Evolutionary conservation across 2,113 vertebrate genomes (phyloP).

Genomic region (Suncus etruscus): DNA sequence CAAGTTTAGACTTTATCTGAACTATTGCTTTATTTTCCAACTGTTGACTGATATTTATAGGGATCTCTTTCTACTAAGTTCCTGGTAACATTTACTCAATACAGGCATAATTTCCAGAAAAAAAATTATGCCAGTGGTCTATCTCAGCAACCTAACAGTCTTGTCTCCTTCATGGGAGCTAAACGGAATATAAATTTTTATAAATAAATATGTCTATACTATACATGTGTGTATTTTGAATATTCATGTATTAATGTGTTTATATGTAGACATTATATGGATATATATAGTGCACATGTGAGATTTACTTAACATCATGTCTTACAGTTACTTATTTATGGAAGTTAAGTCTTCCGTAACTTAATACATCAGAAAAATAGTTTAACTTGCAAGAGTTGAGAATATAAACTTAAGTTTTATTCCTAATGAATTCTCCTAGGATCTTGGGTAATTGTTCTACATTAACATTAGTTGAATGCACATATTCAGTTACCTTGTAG

Average conservation of each 20-base stretch:
- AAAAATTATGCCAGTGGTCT: background rate
- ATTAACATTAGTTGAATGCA: too few relatives aligned
- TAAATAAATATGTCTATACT: background rate
- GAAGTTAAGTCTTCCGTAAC: background rate
- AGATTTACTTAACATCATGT: background rate
- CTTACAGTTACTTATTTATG: conserved; percentile 14
- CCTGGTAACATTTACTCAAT: background rate
- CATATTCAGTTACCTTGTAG: background rate
- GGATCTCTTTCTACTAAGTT: conserved; percentile 44
- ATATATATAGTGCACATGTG: background rate
- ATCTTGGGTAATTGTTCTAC: background rate
- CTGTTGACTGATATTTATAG: background rate
- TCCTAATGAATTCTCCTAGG: background rate
- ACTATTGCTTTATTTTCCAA: conserved; percentile 42
- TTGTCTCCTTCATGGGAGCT: background rate
- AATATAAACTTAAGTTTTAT: conserved; percentile 47
- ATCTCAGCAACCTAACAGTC: background rate
- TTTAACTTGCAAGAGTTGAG: background rate
- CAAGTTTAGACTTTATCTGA: conserved; percentile 18
- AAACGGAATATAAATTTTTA: background rate
- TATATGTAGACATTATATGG: too few relatives aligned
- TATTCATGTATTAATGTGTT: too few relatives aligned
- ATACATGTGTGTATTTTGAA: background rate
- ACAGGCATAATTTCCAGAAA: background rate
- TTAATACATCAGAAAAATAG: conserved; percentile 15